Percentiles rank a stretch among this genome's conserved stretches.
phyloP scores from a whole-genome alignment of 2,888 invertebrate species.

The Drosophila bunnanda region DNA sequence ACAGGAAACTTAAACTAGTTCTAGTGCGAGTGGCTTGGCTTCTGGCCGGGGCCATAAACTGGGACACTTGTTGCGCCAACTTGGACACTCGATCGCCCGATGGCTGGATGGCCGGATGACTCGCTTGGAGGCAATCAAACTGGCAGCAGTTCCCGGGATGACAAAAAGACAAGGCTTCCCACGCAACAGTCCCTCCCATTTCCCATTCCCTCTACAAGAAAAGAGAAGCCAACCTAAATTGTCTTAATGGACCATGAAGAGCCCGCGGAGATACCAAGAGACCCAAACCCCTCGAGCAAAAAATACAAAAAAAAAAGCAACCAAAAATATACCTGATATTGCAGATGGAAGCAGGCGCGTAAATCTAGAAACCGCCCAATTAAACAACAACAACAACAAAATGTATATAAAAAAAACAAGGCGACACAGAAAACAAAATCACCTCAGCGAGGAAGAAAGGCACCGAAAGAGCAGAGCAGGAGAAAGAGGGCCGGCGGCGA shows the following conservation, averaged over 20 bases:
- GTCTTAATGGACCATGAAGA: slow-evolving; percentile 80
- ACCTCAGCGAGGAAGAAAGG: slow-evolving; percentile 27
- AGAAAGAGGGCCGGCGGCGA: slow-evolving; percentile 35
- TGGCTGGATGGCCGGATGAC: slow-evolving; percentile 31
- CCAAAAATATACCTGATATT: slow-evolving; percentile 29
- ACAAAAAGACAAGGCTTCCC: slow-evolving; percentile 66
- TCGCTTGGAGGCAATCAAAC: slow-evolving; percentile 67
- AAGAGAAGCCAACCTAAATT: slow-evolving; percentile 67
- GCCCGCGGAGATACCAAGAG: slow-evolving; percentile 31
- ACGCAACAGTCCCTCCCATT: slow-evolving; percentile 56
- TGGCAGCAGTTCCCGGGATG: slow-evolving; percentile 52
- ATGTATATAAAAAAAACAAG: slow-evolving; percentile 35
- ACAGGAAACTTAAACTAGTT: slow-evolving; percentile 80
- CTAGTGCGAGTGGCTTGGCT: slow-evolving; percentile 59
- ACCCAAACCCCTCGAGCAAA: slow-evolving; percentile 9
- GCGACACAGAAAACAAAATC: slow-evolving; percentile 51
- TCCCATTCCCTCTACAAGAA: slow-evolving; percentile 15
- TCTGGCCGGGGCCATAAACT: slow-evolving; percentile 60
- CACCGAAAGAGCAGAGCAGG: slow-evolving; percentile 28
- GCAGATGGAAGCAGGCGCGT: slow-evolving; percentile 64
- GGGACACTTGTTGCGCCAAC: slow-evolving; percentile 78
- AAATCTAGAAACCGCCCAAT: slow-evolving; percentile 69
- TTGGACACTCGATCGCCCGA: slow-evolving; percentile 44
- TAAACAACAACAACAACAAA: slow-evolving; percentile 52
- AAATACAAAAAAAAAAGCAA: slow-evolving; percentile 1